Conservation (phyloP, 2,113 vertebrate species). For the Prietella phreatophila region DNA sequence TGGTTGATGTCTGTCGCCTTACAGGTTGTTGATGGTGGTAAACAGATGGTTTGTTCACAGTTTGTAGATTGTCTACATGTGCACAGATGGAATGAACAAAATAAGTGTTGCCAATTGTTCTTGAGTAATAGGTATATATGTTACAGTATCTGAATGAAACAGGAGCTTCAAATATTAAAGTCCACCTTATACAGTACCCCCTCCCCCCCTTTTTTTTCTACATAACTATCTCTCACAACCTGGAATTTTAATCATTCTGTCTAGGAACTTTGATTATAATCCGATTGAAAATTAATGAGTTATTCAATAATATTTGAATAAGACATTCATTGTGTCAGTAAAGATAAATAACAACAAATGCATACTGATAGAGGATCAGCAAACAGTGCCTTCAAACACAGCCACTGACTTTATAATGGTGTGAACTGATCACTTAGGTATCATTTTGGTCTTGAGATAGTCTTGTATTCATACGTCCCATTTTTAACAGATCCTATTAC, state of each 20-base stretch:
- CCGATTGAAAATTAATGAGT: background rate
- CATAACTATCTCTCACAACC: background rate
- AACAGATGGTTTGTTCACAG: background rate
- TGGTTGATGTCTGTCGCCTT: background rate
- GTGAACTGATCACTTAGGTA: background rate
- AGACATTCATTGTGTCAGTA: background rate
- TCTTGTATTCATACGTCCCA: background rate
- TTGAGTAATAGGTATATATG: background rate
- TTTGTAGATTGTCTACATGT: background rate
- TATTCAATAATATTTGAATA: background rate
- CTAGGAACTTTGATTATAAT: background rate
- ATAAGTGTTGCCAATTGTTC: background rate
- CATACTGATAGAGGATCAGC: background rate
- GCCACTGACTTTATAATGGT: background rate
- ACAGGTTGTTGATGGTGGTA: background rate
- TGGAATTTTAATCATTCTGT: background rate
- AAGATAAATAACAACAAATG: background rate
- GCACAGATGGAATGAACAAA: background rate
- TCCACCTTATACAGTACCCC: background rate
- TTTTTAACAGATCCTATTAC: background rate
- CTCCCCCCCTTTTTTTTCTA: too few species aligned
- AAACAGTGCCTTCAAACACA: background rate
- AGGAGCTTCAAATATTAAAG: background rate
- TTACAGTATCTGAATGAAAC: background rate
- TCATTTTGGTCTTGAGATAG: background rate